These are phyloP conservation scores for Nycticryphes semicollaris DNA, from an alignment of 2,113 vertebrate species.

Conservation along the genomic window DNA sequence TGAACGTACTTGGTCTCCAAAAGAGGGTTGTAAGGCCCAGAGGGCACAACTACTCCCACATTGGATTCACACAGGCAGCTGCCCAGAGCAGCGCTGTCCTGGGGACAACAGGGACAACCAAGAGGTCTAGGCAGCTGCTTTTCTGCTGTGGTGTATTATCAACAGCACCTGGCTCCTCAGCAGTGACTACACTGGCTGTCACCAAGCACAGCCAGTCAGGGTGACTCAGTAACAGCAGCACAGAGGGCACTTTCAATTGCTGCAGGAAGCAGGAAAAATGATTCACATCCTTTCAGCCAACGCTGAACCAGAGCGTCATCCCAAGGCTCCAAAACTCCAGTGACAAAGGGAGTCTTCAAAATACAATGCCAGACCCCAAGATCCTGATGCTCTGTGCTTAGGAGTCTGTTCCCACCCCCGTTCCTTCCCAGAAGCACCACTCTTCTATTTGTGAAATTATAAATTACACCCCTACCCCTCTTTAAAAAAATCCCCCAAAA, in stretches of 20 bases:
- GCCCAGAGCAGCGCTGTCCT: background rate
- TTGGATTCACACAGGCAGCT: background rate
- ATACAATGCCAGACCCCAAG: background rate
- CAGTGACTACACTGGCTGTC: accelerated
- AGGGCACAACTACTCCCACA: background rate
- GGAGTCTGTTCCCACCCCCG: background rate
- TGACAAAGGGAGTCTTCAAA: background rate
- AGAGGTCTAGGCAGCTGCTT: background rate
- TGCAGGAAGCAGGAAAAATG: constrained; percentile 37
- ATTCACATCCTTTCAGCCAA: constrained; percentile 17
- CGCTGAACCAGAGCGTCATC: accelerated
- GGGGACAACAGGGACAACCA: background rate
- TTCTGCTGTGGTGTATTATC: accelerated
- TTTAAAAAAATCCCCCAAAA: background rate
- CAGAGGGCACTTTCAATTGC: background rate
- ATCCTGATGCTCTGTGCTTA: background rate
- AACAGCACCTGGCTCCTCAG: background rate
- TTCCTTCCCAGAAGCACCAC: background rate
- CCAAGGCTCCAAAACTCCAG: background rate
- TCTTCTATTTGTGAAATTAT: background rate
- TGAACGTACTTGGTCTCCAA: background rate
- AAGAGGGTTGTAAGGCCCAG: background rate
- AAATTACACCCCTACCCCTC: background rate
- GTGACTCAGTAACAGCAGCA: background rate
- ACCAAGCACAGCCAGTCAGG: background rate